Conservation (phyloP, 2,888 invertebrate species). For the Cistogaster globosa region DNA sequence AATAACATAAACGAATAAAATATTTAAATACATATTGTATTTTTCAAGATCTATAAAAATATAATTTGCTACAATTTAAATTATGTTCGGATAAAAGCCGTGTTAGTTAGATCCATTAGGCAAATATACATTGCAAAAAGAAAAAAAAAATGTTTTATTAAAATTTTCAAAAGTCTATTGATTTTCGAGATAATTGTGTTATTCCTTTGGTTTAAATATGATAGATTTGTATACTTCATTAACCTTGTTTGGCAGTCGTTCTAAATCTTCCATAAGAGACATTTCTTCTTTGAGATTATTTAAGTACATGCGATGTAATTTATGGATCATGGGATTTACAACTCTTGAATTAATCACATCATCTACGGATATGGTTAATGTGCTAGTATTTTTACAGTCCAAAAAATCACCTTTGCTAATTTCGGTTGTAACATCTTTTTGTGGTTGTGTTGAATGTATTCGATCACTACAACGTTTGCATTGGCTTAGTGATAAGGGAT, state of each 20-base stretch:
- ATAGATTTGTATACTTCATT: slow-evolving; percentile 75
- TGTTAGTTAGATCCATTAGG: not conserved
- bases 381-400: slow-evolving; percentile 65
- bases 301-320: slow-evolving; percentile 77
- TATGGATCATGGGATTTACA: slow-evolving; percentile 78
- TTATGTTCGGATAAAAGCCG: not conserved
- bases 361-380: slow-evolving; percentile 72
- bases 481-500: not conserved
- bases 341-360: slow-evolving; percentile 77
- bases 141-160: not conserved
- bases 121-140: slow-evolving; percentile 2
- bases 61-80: slow-evolving; percentile 5
- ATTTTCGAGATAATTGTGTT: not conserved
- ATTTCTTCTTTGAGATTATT: slow-evolving; percentile 77
- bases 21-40: not conserved
- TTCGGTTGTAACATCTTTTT: slow-evolving; percentile 70
- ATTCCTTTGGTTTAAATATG: slow-evolving; percentile 72
- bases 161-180: not conserved
- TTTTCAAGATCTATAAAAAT: slow-evolving; percentile 5
- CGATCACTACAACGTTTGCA: slow-evolving; percentile 69
- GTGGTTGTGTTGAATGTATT: slow-evolving; percentile 27
- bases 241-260: slow-evolving; percentile 75
- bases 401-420: slow-evolving; percentile 67
- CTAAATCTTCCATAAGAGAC: slow-evolving; percentile 78
- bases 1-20: not conserved